Evolutionary conservation across 2,113 vertebrate species (phyloP).

Genomic region (Ceyx margarethae): DNA sequence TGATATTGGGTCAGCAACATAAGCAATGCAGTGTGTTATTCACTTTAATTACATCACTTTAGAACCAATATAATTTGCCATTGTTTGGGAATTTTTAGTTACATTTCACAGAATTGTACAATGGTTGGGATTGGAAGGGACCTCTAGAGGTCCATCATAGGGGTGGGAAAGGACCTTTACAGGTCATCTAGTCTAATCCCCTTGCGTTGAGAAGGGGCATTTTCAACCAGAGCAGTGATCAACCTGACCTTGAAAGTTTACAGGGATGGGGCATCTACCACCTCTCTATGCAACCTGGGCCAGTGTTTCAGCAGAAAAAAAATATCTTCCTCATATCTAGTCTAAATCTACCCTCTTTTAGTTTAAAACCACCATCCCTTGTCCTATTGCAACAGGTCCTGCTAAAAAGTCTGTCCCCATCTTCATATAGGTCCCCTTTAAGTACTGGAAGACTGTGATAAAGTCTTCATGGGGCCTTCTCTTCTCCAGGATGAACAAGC

Average conservation of each 20-base stretch:
- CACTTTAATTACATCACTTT: not conserved
- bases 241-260: not conserved
- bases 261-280: not conserved
- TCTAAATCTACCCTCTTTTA: not conserved
- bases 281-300: not conserved
- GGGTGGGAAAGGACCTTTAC: not conserved
- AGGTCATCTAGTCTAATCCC: not conserved
- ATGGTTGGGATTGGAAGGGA: not conserved
- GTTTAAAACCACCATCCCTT: not conserved
- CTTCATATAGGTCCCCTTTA: no score
- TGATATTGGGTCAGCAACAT: not conserved
- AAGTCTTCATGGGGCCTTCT: not conserved
- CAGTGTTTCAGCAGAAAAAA: not conserved
- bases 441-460: no score
- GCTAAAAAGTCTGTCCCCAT: no score
- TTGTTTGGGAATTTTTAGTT: not conserved
- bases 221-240: not conserved
- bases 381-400: not conserved
- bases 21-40: not conserved
- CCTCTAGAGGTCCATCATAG: no score
- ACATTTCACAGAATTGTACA: not conserved
- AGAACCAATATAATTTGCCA: not conserved
- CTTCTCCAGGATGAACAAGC: not conserved
- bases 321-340: not conserved
- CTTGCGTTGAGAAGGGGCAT: not conserved